Base-by-base conservation (phyloP, 1,140 invertebrate genomes). In the Drosophila arawakana region DNA sequence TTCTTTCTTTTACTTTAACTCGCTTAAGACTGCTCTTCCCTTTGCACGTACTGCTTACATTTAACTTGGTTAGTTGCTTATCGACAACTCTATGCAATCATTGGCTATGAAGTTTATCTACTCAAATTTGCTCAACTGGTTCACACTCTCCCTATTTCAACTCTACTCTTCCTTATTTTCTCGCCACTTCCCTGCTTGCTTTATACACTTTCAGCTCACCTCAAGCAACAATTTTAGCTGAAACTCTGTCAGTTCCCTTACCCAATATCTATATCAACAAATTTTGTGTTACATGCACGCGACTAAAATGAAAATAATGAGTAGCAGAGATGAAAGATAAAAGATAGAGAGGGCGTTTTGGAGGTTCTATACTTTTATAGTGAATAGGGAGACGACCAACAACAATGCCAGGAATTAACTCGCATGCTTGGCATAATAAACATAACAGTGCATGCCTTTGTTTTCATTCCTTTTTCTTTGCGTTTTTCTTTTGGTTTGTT, bases 381-480 rank as follows among this genome's bases (percentile, higher is more conserved):
- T 39, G 30, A 39, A 67, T n/a, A 30, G 34, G 15, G 9, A 11
- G 11, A 47, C 15, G 47, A 58, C 68, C 65, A 73, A 71, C 58
- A 88, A 71, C 82, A 82, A 77, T 82, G 66, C 76, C 57, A 72
- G 66, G 80, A 88, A 86, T 86, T 83, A 88, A 80, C 83, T 88
- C 83, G 86, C 83, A 89, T 89, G 83, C 84, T 73, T 75, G 80
- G 84, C 83, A 88, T 89, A 78, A 88, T 89, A 89, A 88, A 89
- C 80, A 88, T 88, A 88, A 80, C 76, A 71, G 43, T 52, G 58
- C 58, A 63, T 49, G 57, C 50, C 80, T 80, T 73, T 79, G 49
- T 84, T 57, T 72, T 39, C 71, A 18, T 37, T n/a, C 9, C 30
- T 72, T 71, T 52, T 58, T 15, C 18, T 62, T 54, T 34, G 44